Evolutionary conservation across 2,888 invertebrate species (phyloP).

Genomic region (Volucella zonaria): DNA sequence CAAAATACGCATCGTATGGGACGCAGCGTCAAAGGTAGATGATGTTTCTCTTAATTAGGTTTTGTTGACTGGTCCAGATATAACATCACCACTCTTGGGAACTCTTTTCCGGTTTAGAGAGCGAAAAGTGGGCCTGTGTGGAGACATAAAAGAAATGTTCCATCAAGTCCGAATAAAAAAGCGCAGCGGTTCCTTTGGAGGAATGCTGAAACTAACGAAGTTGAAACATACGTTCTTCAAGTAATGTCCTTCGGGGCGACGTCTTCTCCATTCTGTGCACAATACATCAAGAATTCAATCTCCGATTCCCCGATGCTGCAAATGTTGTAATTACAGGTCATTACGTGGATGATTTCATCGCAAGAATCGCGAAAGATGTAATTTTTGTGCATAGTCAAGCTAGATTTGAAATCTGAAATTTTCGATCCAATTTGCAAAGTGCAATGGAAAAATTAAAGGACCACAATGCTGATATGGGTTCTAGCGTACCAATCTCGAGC

Average conservation of each 20-base stretch:
- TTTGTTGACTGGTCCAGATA: conserved; percentile 17
- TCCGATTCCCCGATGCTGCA: too few relatives aligned
- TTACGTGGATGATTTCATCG: conserved; percentile 16
- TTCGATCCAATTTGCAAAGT: not conserved
- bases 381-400: conserved; percentile 15
- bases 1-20: conserved; percentile 15
- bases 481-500: not conserved
- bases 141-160: too few relatives aligned
- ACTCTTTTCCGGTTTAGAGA: conserved; percentile 12
- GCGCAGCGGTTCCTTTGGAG: conserved; percentile 20
- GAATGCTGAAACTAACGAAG: not conserved
- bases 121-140: not conserved
- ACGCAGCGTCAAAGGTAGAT: conserved; percentile 20
- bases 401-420: conserved; percentile 16
- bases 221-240: conserved; percentile 37
- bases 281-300: not conserved
- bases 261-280: conserved; percentile 8
- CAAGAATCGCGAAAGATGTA: conserved; percentile 21
- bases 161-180: not conserved
- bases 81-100: conserved; percentile 7
- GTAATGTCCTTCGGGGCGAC: conserved; percentile 18
- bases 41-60: not conserved
- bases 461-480: not conserved
- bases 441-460: conserved; percentile 12
- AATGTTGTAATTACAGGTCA: not conserved